Base-by-base conservation (phyloP, 2,113 vertebrate genomes). In the Chaenocephalus aceratus region DNA sequence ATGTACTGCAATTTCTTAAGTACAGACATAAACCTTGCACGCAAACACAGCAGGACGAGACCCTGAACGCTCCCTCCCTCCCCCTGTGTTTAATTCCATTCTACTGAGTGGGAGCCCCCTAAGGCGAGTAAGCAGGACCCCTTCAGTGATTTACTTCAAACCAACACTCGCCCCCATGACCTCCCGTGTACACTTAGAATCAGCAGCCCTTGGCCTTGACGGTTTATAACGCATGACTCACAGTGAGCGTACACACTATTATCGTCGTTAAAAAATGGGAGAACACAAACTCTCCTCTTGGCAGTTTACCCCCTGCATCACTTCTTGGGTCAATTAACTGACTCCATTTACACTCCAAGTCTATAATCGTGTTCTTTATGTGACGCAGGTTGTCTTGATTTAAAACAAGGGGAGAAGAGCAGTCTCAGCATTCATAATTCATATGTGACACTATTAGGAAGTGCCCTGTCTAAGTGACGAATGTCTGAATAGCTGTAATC, bases 181-280 rank as follows among this genome's bases (percentile, higher is more conserved):
- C 71, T 79, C 80, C 63, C 51, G 18, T 74, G 74, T 41, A 44
- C 68, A 83, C 59, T 75, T 8, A 77, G 71, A 82, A 79, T 54
- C 86, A 72, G 72, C 88, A 75, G 75, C 66, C 36, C 54, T 10
- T 41, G 10, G 78, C 10, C 79, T 45, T 57, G 36, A 30, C 46
- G 14, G 84, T 86, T 81, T 78, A 75, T 85, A 88, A 89, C 90
- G 36, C 54, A n/a, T 87, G 89, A 89, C 57, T 92, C 91, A 90
- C 44, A 18, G 80, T 75, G 77, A 86, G 77, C 26, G 56, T 68
- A 34, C 66, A 45, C 63, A 70, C 44, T 72, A 64, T 69, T 64
- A 66, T 63, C 12, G 13, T 59, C 60, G 30, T 84, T 77, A 82
- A 75, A 57, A 59, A 51, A 46, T 52, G 71, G 68, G 71, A 86